phyloP scores from a whole-genome alignment of 2,797 vertebrate species.

The Urophycis tenuis region DNA sequence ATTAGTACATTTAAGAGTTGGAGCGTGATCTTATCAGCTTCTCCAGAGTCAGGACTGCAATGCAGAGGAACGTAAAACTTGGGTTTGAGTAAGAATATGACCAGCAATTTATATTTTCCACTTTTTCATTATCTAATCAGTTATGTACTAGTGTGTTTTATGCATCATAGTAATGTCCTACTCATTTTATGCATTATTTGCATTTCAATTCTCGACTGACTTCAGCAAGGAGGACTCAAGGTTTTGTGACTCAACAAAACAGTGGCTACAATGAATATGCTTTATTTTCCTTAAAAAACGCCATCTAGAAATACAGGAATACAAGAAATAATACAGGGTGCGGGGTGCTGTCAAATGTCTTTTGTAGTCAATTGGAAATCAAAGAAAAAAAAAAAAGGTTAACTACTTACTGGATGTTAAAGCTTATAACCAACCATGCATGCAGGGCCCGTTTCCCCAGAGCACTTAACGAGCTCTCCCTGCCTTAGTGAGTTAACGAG shows the following conservation, averaged over 20 bases:
- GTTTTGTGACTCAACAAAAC: neutral
- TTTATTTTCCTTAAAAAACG: slow-evolving; percentile 89
- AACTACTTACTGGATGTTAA: slow-evolving; percentile 79
- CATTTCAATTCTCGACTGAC: too few relatives aligned
- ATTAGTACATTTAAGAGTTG: too few relatives aligned
- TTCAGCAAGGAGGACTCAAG: neutral
- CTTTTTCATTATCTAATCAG: too few relatives aligned
- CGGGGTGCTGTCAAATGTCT: slow-evolving; percentile 75
- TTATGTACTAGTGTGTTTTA: too few relatives aligned
- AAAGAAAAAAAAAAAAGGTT: slow-evolving; percentile 49
- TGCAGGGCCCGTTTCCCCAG: slow-evolving; percentile 29
- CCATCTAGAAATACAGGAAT: slow-evolving; percentile 92
- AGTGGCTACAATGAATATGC: slow-evolving; percentile 88
- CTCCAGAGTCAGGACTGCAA: too few relatives aligned
- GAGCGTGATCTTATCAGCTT: too few relatives aligned
- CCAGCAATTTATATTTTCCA: too few relatives aligned
- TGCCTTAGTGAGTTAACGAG: neutral
- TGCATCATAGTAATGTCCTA: too few relatives aligned
- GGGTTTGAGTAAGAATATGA: too few relatives aligned
- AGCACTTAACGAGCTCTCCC: neutral
- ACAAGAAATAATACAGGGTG: slow-evolving; percentile 78
- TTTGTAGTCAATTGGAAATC: slow-evolving; percentile 80
- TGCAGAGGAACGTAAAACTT: too few relatives aligned
- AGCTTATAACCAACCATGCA: slow-evolving; percentile 84
- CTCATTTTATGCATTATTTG: too few relatives aligned